Evolutionary conservation across 1,140 invertebrate species (phyloP).

Genomic region (Oreohelix idahoensis): DNA sequence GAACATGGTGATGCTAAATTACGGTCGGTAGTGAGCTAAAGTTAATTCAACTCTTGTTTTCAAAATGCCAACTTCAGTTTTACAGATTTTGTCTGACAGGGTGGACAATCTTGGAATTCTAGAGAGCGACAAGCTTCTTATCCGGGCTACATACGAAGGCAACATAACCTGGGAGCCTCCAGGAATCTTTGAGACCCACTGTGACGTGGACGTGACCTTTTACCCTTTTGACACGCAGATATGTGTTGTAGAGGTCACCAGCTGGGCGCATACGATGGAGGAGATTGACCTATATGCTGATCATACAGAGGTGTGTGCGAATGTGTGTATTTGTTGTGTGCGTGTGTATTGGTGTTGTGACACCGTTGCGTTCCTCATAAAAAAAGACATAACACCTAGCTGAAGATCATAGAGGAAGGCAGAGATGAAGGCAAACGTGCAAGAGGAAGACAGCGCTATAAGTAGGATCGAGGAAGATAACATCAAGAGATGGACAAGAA

Average conservation of each 20-base stretch:
- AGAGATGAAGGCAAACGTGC: no score
- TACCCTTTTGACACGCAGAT: constrained; percentile 51
- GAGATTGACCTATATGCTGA: constrained; percentile 45
- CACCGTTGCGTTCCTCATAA: no score
- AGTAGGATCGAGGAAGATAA: no score
- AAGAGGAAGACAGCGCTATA: no score
- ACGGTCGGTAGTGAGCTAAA: no score
- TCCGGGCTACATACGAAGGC: constrained; percentile 35
- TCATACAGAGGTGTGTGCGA: background rate
- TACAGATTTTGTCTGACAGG: background rate
- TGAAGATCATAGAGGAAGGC: no score
- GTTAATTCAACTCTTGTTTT: no score
- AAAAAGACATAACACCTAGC: no score
- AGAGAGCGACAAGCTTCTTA: background rate
- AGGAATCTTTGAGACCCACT: constrained; percentile 65
- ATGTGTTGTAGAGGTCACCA: constrained; percentile 27
- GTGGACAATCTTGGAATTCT: constrained; percentile 25
- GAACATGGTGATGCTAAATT: no score
- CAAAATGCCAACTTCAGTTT: no score
- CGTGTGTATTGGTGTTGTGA: no score
- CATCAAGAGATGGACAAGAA: no score
- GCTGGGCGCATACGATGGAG: constrained; percentile 40
- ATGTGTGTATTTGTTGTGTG: background rate
- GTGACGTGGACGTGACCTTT: constrained; percentile 45
- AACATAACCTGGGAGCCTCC: constrained; percentile 76